Evolutionary conservation across 2,113 vertebrate genomes (phyloP).

Genomic region (Oreochromis spilurus): DNA sequence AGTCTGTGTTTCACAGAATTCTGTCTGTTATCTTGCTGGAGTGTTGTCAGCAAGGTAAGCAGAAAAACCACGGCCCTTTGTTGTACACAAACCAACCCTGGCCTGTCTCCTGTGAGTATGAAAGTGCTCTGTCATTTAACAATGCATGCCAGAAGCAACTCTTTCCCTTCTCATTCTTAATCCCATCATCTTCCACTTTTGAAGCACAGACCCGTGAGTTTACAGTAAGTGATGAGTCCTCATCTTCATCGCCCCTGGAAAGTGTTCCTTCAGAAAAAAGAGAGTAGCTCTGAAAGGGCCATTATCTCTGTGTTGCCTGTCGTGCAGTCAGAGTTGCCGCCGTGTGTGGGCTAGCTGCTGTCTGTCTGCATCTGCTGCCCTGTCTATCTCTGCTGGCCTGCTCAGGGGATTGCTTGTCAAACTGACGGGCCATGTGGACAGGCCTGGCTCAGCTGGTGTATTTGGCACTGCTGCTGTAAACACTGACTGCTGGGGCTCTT

Average conservation of each 20-base stretch:
- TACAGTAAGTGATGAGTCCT: background rate
- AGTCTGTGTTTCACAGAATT: background rate
- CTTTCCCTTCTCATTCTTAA: background rate
- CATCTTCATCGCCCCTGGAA: background rate
- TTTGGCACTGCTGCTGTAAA: conserved; percentile 11
- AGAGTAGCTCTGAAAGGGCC: background rate
- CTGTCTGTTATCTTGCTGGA: background rate
- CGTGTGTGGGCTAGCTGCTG: background rate
- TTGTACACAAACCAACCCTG: background rate
- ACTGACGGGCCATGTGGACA: background rate
- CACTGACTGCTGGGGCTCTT: background rate
- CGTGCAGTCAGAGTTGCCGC: background rate
- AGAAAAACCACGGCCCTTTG: background rate
- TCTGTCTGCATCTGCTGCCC: conserved; percentile 13
- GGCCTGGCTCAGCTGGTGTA: background rate
- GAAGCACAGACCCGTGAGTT: background rate
- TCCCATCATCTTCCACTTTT: background rate
- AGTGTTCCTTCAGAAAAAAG: background rate
- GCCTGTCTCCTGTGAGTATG: background rate
- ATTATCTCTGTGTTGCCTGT: background rate
- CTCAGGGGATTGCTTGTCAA: conserved; percentile 6
- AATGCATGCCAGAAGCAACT: background rate
- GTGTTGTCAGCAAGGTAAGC: background rate
- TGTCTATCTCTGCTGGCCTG: conserved; percentile 6
- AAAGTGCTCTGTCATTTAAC: background rate